These are phyloP conservation scores for Apamea anceps DNA, from an alignment of 2,888 invertebrate species.

Conservation along the genomic window DNA sequence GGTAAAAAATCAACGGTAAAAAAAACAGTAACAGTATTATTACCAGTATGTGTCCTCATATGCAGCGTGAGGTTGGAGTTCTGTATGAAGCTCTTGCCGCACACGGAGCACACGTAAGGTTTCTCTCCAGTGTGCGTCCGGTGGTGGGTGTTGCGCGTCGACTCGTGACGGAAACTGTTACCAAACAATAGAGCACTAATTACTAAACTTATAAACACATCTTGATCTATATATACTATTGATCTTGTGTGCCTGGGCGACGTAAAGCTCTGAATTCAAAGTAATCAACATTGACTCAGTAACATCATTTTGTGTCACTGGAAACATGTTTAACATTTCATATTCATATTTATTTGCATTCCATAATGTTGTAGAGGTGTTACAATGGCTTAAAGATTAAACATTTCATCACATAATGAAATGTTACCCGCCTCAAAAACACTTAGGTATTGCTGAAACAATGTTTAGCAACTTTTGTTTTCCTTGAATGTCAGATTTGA, in stretches of 20 bases:
- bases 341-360: no score
- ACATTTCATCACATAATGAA: not conserved
- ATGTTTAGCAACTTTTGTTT: not conserved
- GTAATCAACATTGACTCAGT: not conserved
- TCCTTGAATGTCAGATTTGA: not conserved
- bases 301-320: not conserved
- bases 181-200: not conserved
- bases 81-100: constrained; percentile 91
- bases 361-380: no score
- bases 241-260: not conserved
- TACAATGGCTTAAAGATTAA: no score
- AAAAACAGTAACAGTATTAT: not conserved
- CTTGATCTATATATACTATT: not conserved
- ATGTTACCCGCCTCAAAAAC: not conserved
- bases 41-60: constrained; percentile 86
- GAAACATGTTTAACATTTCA: not conserved
- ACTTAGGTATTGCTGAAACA: not conserved
- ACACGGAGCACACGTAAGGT: constrained; percentile 90
- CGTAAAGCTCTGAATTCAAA: not conserved
- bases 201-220: not conserved
- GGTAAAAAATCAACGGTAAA: not conserved
- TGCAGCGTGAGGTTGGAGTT: constrained; percentile 89
- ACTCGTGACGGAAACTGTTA: constrained; percentile 90
- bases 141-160: constrained; percentile 90
- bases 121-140: constrained; percentile 92